Base-by-base conservation (phyloP, 2,113 vertebrate species). In the Gallinago paraguaiae region DNA sequence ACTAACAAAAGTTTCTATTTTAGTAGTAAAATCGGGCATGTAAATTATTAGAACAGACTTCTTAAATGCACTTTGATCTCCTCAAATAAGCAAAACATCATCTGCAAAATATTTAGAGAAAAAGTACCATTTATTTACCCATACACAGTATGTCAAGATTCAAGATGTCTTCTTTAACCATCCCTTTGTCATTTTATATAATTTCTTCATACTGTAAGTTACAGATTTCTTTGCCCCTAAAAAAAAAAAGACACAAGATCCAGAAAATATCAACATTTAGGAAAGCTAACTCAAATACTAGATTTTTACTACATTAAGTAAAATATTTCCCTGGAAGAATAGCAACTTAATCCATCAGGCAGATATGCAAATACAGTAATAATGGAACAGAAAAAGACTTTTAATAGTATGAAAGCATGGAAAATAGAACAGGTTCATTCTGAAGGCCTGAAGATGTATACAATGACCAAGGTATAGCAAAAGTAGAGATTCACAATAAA, bases 101-200 rank as follows among this genome's bases (percentile, higher is more conserved):
- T 83, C 70, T 94, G 83, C 45, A 96, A 90, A 88, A 65, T 61
- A 91, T 79, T 87, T 84, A 46, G 46, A 78, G 54, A 94, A 75
- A 95, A 96, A 83, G 78, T 88, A 57, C 69, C 64, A 81, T 97
- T 97, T 97, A 97, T 97, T 98, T 82, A 94, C 65, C 94, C 93
- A 89, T 28, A 95, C 37, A 88, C 18, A 93, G 81, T 76, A 92
- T 17, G 48, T 35, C 39, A 94, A 90, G 71, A 82, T 41, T 65
- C 76, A 93, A 6, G 97, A 90, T 1, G 97, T 88, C 97, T 98
- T 99, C 96, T 96, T 98, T 83, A 98, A 95, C 98, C 98, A 99
- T 74, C 99, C 99, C 90, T 97, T 99, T 97, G 99, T 98, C 99
- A 99, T 99, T 97, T 99, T 99, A 70, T 97, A 93, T 41, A 99